These are phyloP conservation scores for Agrenia bidenticulata DNA, from an alignment of 2,888 invertebrate genomes.

Conservation along the genomic window DNA sequence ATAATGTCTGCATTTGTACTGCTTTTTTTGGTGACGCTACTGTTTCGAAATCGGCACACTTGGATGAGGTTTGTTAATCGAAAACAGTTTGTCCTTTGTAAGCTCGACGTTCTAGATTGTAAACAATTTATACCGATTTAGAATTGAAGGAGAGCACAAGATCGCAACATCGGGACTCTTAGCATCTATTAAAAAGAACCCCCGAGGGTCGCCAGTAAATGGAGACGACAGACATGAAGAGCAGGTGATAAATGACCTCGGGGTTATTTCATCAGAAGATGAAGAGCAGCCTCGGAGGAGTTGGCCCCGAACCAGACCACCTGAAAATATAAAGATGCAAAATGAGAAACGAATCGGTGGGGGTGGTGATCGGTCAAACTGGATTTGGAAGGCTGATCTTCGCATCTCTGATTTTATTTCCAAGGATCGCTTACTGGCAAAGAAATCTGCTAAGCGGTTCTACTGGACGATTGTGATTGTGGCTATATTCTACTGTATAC, in stretches of 20 bases:
- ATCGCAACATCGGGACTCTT: constrained; percentile 4
- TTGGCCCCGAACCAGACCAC: too few species aligned
- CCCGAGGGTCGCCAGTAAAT: neutral
- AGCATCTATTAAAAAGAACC: neutral
- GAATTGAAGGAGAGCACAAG: constrained; percentile 18
- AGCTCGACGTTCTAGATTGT: neutral
- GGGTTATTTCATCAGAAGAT: constrained; percentile 5
- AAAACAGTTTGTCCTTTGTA: neutral
- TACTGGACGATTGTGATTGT: constrained; percentile 49
- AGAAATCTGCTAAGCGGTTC: constrained; percentile 40
- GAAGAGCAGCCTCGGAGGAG: neutral
- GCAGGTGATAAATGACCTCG: constrained; percentile 10
- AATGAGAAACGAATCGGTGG: neutral
- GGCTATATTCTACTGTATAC: constrained; percentile 49
- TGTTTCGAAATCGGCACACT: constrained; percentile 41
- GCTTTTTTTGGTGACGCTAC: constrained; percentile 22
- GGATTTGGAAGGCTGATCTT: constrained; percentile 21
- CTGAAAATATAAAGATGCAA: too few species aligned
- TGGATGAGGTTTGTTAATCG: constrained; percentile 37
- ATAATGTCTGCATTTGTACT: constrained; percentile 28
- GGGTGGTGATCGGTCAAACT: neutral
- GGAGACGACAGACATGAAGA: neutral
- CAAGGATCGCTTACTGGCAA: constrained; percentile 16
- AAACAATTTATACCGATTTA: too few species aligned
- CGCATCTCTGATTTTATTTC: constrained; percentile 26